Evolutionary conservation across 2,797 vertebrate genomes (phyloP).

Genomic region (Etheostoma perlongum): DNA sequence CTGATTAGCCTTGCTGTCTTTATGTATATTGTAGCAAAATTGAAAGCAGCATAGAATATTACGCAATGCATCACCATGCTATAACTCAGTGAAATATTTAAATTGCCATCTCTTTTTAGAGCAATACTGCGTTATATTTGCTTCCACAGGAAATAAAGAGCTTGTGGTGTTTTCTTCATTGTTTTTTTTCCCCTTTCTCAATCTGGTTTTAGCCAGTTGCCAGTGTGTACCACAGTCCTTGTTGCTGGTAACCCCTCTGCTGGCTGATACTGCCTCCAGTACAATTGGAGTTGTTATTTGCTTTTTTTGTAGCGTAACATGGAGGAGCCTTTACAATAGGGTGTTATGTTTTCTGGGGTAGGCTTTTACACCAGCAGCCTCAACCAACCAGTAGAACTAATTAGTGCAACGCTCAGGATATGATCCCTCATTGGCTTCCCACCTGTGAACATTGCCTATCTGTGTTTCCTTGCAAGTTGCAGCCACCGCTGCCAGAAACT

Average conservation of each 20-base stretch:
- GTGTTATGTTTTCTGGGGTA: background rate
- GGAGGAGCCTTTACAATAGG: conserved; percentile 6
- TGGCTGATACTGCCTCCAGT: background rate
- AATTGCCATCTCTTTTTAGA: background rate
- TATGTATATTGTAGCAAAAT: background rate
- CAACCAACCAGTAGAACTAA: background rate
- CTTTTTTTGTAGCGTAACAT: conserved; percentile 4
- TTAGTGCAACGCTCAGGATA: conserved; percentile 10
- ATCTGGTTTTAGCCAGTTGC: conserved; percentile 9
- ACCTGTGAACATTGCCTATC: background rate
- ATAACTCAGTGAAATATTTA: background rate
- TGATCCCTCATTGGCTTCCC: conserved; percentile 28
- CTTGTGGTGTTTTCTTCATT: conserved; percentile 18
- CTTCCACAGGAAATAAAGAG: conserved; percentile 3
- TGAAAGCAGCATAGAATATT: background rate
- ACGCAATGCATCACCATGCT: background rate
- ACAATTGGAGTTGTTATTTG: background rate
- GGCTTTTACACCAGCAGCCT: conserved; percentile 12
- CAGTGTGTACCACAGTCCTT: background rate
- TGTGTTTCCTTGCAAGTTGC: conserved; percentile 13
- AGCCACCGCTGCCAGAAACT: conserved; percentile 4
- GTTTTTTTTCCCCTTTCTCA: background rate
- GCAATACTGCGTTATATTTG: background rate
- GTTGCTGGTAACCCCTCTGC: background rate
- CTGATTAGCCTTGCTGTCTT: background rate